Base-by-base conservation (phyloP, 2,113 vertebrate species). In the Anolis sagrei region DNA sequence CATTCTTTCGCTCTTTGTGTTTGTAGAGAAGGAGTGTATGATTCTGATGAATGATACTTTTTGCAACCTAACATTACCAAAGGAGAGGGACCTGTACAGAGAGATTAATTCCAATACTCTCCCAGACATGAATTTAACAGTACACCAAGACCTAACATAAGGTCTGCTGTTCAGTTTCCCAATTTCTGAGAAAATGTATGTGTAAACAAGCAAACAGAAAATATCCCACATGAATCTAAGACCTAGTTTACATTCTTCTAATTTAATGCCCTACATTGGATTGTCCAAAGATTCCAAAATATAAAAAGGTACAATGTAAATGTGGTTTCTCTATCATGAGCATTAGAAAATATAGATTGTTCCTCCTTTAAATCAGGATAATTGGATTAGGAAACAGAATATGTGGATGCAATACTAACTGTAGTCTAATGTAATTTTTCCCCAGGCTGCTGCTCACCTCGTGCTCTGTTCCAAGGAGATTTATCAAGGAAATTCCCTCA, bases 311-410 rank as follows among this genome's bases (percentile, higher is more conserved):
- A 21, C 39, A 77, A 73, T 7, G 23, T 85, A 81, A 81, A 51
- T 77, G 66, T 19, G 34, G 72, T 91, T 89, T 89, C 66, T 89
- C 69, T 32, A 5, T 51, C 14, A 0, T 44, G 4, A 90, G 82
- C 87, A 83, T 78, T 78, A 78, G 44, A 91, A 93, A 94, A 84
- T 51, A 88, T 48, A 85, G 89, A 86, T 88, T 90, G 84, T 86
- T 93, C 54, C 82, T 87, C 76, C 85, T 93, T 90, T 91, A 90
- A 91, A 88, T 92, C 89, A 82, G 61, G 72, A 72, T 90, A 92
- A 93, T 92, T 93, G 86, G 66, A 90, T 93, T 86, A 90, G 87
- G 83, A 90, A 94, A 74, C 79, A 86, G 76, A 7, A 29, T 90
- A 8, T 89, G 88, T 61, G 23, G 87, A 39, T 79, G 76, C 84